Percentiles rank a stretch among this genome's conserved stretches.
These are phyloP conservation scores for Salvator merianae DNA, from an alignment of 2,113 vertebrate genomes.

Conservation along the genomic window DNA sequence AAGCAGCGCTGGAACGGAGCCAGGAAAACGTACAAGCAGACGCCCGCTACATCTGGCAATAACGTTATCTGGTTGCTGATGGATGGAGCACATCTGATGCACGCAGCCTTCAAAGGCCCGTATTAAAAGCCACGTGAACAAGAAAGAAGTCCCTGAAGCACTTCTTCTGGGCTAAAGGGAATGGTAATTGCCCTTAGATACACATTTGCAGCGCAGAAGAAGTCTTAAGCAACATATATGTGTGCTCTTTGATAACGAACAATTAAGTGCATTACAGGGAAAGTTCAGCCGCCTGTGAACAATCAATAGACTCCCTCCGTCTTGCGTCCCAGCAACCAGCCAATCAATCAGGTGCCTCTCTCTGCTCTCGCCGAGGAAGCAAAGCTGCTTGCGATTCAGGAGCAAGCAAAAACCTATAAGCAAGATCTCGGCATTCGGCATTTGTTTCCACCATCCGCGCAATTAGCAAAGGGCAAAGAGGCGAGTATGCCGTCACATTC, in stretches of 20 bases:
- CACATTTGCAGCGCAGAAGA: background rate
- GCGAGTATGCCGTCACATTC: conserved; percentile 22
- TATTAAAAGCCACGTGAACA: background rate
- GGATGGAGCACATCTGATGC: background rate
- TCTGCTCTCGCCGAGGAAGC: conserved; percentile 63
- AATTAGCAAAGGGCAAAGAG: conserved; percentile 38
- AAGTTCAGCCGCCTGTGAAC: conserved; percentile 46
- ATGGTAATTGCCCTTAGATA: background rate
- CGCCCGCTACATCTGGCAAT: too few species aligned
- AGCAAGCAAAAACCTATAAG: conserved; percentile 58
- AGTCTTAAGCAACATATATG: background rate
- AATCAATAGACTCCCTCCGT: conserved; percentile 55
- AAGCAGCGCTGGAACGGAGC: too few species aligned
- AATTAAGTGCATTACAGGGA: conserved; percentile 60
- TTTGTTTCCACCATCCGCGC: conserved; percentile 46
- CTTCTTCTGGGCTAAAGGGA: background rate
- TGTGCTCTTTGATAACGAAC: conserved; percentile 48
- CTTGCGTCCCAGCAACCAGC: conserved; percentile 49
- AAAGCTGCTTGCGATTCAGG: conserved; percentile 69
- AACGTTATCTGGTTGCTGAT: background rate
- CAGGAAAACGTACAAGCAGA: too few species aligned
- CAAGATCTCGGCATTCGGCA: conserved; percentile 48
- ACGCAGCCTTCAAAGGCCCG: background rate
- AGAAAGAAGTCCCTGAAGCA: background rate
- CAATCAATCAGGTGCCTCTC: conserved; percentile 62